Evolutionary conservation across 2,797 vertebrate genomes (phyloP).

Genomic region (Leptatherina wallacei): DNA sequence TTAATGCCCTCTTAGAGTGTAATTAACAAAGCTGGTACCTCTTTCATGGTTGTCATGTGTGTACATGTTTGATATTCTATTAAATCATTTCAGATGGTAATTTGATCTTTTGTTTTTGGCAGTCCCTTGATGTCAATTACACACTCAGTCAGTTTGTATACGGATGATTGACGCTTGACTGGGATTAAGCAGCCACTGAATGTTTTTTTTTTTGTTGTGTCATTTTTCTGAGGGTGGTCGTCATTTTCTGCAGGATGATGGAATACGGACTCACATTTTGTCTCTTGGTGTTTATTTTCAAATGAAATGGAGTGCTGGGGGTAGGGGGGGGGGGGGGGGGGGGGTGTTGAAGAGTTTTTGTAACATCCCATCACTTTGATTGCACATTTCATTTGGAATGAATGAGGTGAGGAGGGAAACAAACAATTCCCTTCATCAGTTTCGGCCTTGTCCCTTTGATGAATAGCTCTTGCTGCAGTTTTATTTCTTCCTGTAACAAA

Average conservation of each 20-base stretch:
- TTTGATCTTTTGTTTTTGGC: slow-evolving; percentile 63
- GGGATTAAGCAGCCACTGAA: slow-evolving; percentile 36
- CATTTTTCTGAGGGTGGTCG: slow-evolving; percentile 56
- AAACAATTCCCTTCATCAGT: slow-evolving; percentile 75
- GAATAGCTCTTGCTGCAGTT: slow-evolving; percentile 62
- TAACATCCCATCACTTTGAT: slow-evolving; percentile 67
- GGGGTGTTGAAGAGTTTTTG: slow-evolving; percentile 53
- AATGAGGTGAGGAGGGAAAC: slow-evolving; percentile 69
- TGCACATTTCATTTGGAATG: slow-evolving; percentile 73
- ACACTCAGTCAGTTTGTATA: slow-evolving; percentile 44
- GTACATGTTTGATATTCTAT: slow-evolving; percentile 48
- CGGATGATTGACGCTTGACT: slow-evolving; percentile 61
- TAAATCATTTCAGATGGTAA: slow-evolving; percentile 69
- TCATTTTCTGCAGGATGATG: slow-evolving; percentile 39
- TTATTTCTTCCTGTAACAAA: slow-evolving; percentile 49
- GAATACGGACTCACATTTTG: slow-evolving; percentile 55
- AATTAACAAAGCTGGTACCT: slow-evolving; percentile 71
- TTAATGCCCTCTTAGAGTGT: slow-evolving; percentile 5
- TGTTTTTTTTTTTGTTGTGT: slow-evolving; percentile 38
- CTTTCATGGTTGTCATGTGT: slow-evolving; percentile 55
- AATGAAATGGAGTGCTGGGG: slow-evolving; percentile 46
- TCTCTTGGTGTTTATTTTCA: slow-evolving; percentile 53
- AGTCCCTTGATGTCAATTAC: slow-evolving; percentile 56
- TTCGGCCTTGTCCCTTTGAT: slow-evolving; percentile 72
- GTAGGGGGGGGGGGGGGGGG: not conserved